Evolutionary conservation across 2,113 vertebrate species (phyloP).

Genomic region (Micromys minutus): DNA sequence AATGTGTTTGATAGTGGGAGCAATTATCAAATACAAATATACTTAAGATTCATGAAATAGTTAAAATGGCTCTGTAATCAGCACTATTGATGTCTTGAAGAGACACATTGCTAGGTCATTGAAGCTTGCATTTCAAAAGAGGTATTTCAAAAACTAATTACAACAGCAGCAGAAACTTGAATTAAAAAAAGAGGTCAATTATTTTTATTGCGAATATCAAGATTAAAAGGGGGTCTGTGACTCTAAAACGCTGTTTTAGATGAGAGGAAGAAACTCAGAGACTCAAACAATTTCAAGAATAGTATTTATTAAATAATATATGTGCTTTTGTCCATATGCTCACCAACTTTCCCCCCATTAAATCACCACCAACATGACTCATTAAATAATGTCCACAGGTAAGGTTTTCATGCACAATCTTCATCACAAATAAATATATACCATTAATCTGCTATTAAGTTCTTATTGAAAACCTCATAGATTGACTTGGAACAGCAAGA

Average conservation of each 20-base stretch:
- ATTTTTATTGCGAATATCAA: constrained; percentile 35
- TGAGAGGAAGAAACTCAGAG: neutral
- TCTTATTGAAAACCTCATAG: neutral
- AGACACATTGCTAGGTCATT: neutral
- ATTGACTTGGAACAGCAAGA: neutral
- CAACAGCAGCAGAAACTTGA: neutral
- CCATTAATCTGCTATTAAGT: neutral
- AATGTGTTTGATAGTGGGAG: neutral
- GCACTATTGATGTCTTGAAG: neutral
- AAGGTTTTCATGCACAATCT: neutral
- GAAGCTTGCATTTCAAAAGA: constrained; percentile 3
- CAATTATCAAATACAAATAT: constrained; percentile 28
- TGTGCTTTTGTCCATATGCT: neutral
- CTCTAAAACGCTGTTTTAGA: neutral
- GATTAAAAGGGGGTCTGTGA: neutral
- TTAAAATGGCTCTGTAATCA: constrained; percentile 15
- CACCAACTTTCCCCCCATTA: neutral
- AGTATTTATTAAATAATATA: neutral
- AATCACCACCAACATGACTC: neutral
- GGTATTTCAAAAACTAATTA: neutral
- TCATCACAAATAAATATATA: neutral
- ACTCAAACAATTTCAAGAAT: neutral
- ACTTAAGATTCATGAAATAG: constrained; percentile 12
- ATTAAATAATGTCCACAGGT: neutral
- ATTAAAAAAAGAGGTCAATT: neutral